phyloP scores from a whole-genome alignment of 2,113 vertebrate species.

The Amia ocellicauda region DNA sequence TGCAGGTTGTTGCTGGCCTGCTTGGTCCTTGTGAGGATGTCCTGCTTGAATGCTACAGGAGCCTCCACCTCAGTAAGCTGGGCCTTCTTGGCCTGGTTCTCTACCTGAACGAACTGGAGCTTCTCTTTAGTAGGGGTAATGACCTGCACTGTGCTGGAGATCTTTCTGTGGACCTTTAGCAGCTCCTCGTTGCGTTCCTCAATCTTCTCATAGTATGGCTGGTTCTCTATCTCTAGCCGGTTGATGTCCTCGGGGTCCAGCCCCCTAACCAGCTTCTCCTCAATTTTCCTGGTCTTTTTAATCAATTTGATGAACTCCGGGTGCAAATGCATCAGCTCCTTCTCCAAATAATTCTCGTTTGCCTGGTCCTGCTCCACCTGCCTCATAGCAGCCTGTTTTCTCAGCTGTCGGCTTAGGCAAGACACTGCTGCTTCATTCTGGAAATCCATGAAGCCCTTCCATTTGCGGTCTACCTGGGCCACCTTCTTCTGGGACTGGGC shows the following conservation, averaged over 20 bases:
- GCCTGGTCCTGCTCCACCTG: constrained; percentile 52
- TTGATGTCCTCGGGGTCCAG: constrained; percentile 60
- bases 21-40: constrained; percentile 61
- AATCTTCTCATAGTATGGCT: constrained; percentile 52
- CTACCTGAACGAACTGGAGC: constrained; percentile 61
- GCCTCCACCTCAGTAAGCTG: constrained; percentile 53
- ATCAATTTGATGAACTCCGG: constrained; percentile 69
- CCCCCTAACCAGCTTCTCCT: constrained; percentile 48
- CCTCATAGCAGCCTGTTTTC: constrained; percentile 38
- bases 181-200: constrained; percentile 63
- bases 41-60: constrained; percentile 44
- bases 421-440: constrained; percentile 54
- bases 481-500: constrained; percentile 41
- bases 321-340: constrained; percentile 39
- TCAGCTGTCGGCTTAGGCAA: constrained; percentile 41
- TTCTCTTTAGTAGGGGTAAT: constrained; percentile 77
- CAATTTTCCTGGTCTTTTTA: constrained; percentile 50
- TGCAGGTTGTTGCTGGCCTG: constrained; percentile 56
- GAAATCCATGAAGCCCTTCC: constrained; percentile 50
- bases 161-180: constrained; percentile 57
- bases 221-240: constrained; percentile 67
- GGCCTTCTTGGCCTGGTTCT: constrained; percentile 48
- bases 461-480: constrained; percentile 50
- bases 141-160: constrained; percentile 52
- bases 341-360: constrained; percentile 57